Percentiles rank a stretch among this genome's conserved stretches.
These are phyloP conservation scores for Cryptosula pallasiana DNA, from an alignment of 2,888 invertebrate genomes.

Conservation along the genomic window DNA sequence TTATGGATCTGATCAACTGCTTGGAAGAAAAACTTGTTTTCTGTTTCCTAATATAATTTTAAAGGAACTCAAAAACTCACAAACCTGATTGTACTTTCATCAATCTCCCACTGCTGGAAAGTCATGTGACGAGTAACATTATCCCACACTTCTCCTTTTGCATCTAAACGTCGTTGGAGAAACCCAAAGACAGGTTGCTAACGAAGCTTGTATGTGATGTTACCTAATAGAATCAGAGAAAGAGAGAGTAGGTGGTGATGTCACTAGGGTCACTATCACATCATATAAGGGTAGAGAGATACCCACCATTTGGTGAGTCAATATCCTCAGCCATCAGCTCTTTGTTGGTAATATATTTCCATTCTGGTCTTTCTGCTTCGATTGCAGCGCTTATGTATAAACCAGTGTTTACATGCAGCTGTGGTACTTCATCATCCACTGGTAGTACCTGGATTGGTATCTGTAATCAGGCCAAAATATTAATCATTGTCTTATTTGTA, in stretches of 20 bases:
- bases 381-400: slow-evolving; percentile 39
- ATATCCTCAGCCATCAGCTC: slow-evolving; percentile 32
- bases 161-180: slow-evolving; percentile 33
- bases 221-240: slow-evolving; percentile 38
- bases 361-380: slow-evolving; percentile 26
- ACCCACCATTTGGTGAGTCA: slow-evolving; percentile 27
- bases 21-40: too few relatives aligned
- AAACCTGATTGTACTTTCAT: too few relatives aligned
- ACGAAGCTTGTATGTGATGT: slow-evolving; percentile 45
- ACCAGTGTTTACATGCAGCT: slow-evolving; percentile 49
- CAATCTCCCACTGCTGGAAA: slow-evolving; percentile 51
- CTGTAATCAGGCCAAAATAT: background rate
- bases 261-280: too few relatives aligned
- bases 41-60: too few relatives aligned
- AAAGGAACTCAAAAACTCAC: too few relatives aligned
- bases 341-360: slow-evolving; percentile 30
- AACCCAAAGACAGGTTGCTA: slow-evolving; percentile 44
- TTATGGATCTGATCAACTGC: too few relatives aligned
- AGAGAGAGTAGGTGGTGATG: too few relatives aligned
- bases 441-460: slow-evolving; percentile 48
- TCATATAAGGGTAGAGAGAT: background rate
- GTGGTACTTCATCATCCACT: slow-evolving; percentile 53
- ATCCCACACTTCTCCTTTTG: slow-evolving; percentile 27
- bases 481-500: background rate
- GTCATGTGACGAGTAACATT: slow-evolving; percentile 44